Percentiles rank a stretch among this genome's conserved stretches.
phyloP scores from a whole-genome alignment of 2,888 invertebrate species.

The Hirtodrosophila duncani region DNA sequence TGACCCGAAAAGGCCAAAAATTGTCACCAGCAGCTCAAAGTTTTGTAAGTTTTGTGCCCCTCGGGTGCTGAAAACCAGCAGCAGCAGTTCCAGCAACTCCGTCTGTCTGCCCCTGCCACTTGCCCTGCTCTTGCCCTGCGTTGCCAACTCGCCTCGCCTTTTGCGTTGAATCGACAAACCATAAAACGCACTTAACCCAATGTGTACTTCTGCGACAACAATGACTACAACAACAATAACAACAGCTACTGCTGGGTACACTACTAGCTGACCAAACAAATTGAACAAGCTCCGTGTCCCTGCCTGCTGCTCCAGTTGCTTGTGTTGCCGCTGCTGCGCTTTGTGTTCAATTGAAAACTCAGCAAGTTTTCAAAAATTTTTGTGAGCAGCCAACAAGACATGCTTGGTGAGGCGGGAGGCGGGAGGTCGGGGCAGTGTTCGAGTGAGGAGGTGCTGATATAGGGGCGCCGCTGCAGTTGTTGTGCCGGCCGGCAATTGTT shows the following conservation, averaged over 20 bases:
- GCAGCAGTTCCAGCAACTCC: too few relatives aligned
- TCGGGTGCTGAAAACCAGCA: not conserved
- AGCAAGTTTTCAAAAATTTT: conserved; percentile 58
- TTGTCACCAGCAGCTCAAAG: conserved; percentile 34
- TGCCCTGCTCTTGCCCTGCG: not conserved
- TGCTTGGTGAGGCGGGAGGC: not conserved
- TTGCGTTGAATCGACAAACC: conserved; percentile 53
- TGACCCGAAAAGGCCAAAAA: conserved; percentile 12
- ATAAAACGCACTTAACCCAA: conserved; percentile 64
- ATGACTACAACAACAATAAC: conserved; percentile 2
- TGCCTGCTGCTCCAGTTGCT: not conserved
- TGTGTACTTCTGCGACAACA: conserved; percentile 15
- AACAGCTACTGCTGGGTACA: conserved; percentile 14
- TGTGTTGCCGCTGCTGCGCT: conserved; percentile 12
- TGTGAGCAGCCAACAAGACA: conserved; percentile 17
- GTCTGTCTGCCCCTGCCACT: too few relatives aligned
- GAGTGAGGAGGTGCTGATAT: not conserved
- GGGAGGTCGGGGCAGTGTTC: too few relatives aligned
- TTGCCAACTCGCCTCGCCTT: conserved; percentile 15
- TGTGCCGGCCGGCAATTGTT: conserved; percentile 69
- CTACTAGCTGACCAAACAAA: conserved; percentile 57
- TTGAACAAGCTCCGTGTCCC: conserved; percentile 21
- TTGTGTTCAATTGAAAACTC: conserved; percentile 64
- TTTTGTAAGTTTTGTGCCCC: conserved; percentile 29
- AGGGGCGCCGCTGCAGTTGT: conserved; percentile 26